Conservation (phyloP, 2,888 invertebrate species). For the Idaea biselata region DNA sequence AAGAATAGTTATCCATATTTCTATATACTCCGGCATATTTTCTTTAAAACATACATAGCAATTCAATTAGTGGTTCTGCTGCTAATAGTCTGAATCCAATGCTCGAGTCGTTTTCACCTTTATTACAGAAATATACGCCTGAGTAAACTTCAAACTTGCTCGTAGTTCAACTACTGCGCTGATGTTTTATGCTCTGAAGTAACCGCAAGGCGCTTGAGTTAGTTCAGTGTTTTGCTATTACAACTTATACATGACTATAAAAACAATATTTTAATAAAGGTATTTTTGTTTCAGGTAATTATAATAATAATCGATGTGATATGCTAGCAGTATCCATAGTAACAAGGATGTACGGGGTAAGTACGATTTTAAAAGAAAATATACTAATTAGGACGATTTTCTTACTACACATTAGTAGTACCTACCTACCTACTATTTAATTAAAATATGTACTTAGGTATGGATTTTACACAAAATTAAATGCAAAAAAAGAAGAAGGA, state of each 20-base stretch:
- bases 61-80: background rate
- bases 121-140: background rate
- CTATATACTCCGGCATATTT: too few relatives aligned
- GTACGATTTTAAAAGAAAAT: background rate
- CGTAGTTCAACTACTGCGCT: conserved; percentile 4
- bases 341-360: background rate
- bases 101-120: background rate
- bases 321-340: background rate
- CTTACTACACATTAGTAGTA: too few relatives aligned
- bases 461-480: too few relatives aligned
- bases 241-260: background rate
- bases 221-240: conserved; percentile 5
- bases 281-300: conserved; percentile 2
- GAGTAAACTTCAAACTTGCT: background rate
- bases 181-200: conserved; percentile 34
- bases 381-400: too few relatives aligned
- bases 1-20: too few relatives aligned
- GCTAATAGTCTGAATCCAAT: background rate
- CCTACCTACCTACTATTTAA: too few relatives aligned
- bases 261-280: background rate
- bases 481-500: too few relatives aligned
- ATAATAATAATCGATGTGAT: background rate
- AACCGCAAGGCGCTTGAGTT: conserved; percentile 39
- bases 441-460: too few relatives aligned
- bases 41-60: too few relatives aligned